Percentiles rank a stretch among this genome's conserved stretches.
Conservation (phyloP, 2,888 invertebrate species). For the Chrysolina americana region DNA sequence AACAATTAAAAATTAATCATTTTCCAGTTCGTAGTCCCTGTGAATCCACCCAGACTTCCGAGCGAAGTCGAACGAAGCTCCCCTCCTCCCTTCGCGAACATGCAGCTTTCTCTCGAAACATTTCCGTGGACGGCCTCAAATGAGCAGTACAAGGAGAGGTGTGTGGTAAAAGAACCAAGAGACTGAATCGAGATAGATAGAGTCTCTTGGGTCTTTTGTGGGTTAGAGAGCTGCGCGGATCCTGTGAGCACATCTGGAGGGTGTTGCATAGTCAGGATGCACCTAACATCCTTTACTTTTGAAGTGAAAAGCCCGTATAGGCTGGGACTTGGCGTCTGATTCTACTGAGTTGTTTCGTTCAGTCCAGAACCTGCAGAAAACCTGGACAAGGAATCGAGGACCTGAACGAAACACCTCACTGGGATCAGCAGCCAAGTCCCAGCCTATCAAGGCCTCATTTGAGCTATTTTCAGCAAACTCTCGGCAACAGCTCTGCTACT, state of each 20-base stretch:
- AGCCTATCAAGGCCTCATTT: background rate
- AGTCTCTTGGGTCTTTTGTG: slow-evolving; percentile 3
- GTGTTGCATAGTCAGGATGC: slow-evolving; percentile 33
- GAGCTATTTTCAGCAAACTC: background rate
- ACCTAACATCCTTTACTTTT: slow-evolving; percentile 27
- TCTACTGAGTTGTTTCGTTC: background rate
- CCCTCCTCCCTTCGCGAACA: background rate
- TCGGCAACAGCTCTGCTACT: background rate
- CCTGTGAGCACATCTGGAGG: slow-evolving; percentile 20
- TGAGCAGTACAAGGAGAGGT: slow-evolving; percentile 5
- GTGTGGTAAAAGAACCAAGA: background rate
- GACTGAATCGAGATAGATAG: background rate
- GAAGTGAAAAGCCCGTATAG: slow-evolving; percentile 27
- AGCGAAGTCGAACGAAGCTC: background rate
- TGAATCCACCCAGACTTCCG: background rate
- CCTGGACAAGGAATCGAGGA: background rate
- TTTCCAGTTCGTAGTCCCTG: background rate
- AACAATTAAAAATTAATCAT: background rate
- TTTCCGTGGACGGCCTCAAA: background rate
- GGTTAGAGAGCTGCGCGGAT: slow-evolving; percentile 30
- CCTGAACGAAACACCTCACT: background rate
- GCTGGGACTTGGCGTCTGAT: background rate
- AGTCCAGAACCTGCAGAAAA: background rate
- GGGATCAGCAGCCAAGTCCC: background rate
- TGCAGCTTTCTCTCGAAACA: background rate